Conservation (phyloP, 1,140 invertebrate species). For the Drosophila jambulina region DNA sequence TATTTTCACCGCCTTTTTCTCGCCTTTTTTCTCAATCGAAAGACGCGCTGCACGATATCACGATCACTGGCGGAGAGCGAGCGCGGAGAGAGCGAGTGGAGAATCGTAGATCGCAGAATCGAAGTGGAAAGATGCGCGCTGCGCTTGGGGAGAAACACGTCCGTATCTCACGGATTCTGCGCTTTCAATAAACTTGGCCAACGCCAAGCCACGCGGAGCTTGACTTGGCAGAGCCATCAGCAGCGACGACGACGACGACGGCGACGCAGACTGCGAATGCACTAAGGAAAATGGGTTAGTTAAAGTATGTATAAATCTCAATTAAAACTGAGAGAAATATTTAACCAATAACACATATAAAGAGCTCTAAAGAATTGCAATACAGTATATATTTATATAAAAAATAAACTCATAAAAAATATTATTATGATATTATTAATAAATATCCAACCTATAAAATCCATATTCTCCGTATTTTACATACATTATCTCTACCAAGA, state of each 20-base stretch:
- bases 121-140: slow-evolving; percentile 49
- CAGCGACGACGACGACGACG: background rate
- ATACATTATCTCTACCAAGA: no score
- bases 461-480: no score
- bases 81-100: slow-evolving; percentile 31
- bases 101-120: slow-evolving; percentile 23
- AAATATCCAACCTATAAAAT: background rate
- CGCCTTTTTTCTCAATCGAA: slow-evolving; percentile 65
- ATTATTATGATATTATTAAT: background rate
- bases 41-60: slow-evolving; percentile 77
- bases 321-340: background rate
- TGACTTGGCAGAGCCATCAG: slow-evolving; percentile 37
- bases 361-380: background rate
- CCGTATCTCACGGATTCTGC: slow-evolving; percentile 80
- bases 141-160: slow-evolving; percentile 80
- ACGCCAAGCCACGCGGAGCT: slow-evolving; percentile 61
- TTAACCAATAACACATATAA: background rate
- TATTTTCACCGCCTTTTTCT: slow-evolving; percentile 56
- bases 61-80: slow-evolving; percentile 37
- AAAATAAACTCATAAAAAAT: background rate
- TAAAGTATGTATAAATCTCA: background rate
- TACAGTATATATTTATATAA: no score
- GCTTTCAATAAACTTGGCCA: slow-evolving; percentile 77
- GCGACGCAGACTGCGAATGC: background rate
- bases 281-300: background rate